A percentile compares a stretch with the other conserved stretches of the same genome.
phyloP scores from a whole-genome alignment of 1,140 invertebrate genomes.

The Ceratina calcarata region DNA sequence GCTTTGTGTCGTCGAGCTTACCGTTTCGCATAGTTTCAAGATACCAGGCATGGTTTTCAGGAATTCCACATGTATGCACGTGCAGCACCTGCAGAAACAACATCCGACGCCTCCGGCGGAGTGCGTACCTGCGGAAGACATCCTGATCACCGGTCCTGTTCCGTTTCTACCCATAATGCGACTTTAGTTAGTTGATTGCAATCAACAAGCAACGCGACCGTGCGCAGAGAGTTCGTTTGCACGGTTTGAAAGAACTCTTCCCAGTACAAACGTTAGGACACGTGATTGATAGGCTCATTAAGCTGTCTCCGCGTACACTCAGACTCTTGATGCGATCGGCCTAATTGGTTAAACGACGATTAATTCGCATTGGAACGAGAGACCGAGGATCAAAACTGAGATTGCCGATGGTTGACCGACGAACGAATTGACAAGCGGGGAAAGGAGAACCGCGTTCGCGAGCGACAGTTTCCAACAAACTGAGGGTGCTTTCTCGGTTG shows the following conservation, averaged over 20 bases:
- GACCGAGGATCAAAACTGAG: background rate
- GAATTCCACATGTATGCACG: constrained; percentile 89
- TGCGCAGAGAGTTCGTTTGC: background rate
- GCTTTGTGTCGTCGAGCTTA: constrained; percentile 75
- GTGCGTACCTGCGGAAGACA: constrained; percentile 62
- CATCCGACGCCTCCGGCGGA: constrained; percentile 82
- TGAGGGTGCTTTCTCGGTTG: constrained; percentile 35
- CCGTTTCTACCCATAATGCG: constrained; percentile 44
- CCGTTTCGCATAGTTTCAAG: constrained; percentile 88
- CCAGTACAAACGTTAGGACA: background rate
- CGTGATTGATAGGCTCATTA: constrained; percentile 32
- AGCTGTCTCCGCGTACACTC: constrained; percentile 27
- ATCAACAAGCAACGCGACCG: too few relatives aligned
- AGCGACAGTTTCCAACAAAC: constrained; percentile 42
- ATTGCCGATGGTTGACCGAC: background rate
- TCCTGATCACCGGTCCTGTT: constrained; percentile 69
- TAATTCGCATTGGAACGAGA: constrained; percentile 33
- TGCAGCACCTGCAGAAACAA: constrained; percentile 87
- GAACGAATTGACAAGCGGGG: background rate
- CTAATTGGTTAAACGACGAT: constrained; percentile 51
- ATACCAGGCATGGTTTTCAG: constrained; percentile 85
- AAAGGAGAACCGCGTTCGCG: background rate
- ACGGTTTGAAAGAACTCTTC: background rate
- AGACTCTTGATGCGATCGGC: constrained; percentile 18
- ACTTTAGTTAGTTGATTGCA: background rate